phyloP scores from a whole-genome alignment of 2,113 vertebrate genomes.

The Pipa parva region DNA sequence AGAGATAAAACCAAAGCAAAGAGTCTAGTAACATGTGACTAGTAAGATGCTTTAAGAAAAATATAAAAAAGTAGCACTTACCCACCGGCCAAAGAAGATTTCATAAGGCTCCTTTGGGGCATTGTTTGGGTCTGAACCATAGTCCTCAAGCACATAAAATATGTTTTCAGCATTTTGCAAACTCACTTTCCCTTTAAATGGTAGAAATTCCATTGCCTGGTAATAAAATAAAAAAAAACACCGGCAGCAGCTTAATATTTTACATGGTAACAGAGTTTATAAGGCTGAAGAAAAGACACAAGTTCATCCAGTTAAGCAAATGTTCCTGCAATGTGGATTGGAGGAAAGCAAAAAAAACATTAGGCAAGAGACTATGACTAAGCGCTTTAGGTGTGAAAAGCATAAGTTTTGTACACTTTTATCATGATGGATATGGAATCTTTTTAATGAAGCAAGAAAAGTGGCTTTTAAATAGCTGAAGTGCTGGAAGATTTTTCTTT shows the following conservation, averaged over 20 bases:
- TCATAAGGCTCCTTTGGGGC: constrained; percentile 79
- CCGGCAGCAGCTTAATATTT: not conserved
- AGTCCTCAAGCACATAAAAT: constrained; percentile 92
- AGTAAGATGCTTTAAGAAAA: too few species aligned
- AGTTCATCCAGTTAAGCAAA: not conserved
- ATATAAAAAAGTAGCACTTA: constrained; percentile 61
- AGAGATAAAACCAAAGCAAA: too few species aligned
- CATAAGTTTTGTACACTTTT: too few species aligned
- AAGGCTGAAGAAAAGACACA: not conserved
- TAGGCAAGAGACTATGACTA: too few species aligned
- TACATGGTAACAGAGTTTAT: not conserved
- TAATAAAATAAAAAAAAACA: not conserved
- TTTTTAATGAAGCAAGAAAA: too few species aligned
- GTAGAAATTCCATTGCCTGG: constrained; percentile 87
- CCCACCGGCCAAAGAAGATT: constrained; percentile 96
- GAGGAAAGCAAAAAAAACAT: too few species aligned
- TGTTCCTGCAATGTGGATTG: too few species aligned
- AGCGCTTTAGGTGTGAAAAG: too few species aligned
- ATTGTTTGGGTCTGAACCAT: constrained; percentile 84
- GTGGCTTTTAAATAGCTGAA: too few species aligned
- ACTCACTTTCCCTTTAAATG: constrained; percentile 86
- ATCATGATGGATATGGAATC: too few species aligned
- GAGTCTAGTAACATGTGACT: too few species aligned
- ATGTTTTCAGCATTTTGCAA: constrained; percentile 83
- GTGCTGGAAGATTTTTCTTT: too few species aligned